Conservation (phyloP, 2,113 vertebrate genomes). For the Menura novaehollandiae region DNA sequence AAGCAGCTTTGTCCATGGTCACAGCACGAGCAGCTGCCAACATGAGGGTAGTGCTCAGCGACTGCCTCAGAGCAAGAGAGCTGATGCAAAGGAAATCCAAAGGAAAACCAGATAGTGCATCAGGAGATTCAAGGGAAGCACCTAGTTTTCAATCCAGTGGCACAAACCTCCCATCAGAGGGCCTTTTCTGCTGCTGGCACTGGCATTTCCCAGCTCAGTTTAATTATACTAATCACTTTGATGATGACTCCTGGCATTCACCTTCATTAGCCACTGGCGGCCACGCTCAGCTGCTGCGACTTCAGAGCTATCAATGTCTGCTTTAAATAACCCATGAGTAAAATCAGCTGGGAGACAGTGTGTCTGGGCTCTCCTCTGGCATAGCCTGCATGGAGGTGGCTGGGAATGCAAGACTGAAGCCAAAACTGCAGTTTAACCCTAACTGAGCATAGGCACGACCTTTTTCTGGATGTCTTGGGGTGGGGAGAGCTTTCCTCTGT, state of each 20-base stretch:
- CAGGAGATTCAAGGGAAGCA: neutral
- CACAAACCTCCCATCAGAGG: neutral
- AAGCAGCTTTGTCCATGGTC: neutral
- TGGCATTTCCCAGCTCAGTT: neutral
- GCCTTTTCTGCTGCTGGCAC: neutral
- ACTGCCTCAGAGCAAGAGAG: neutral
- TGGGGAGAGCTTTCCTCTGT: neutral
- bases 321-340: conserved; percentile 53
- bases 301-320: conserved; percentile 37
- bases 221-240: conserved; percentile 13
- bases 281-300: neutral
- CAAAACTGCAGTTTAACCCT: neutral
- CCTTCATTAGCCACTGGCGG: conserved; percentile 39
- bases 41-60: rapidly evolving
- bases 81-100: neutral
- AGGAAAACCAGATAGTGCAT: neutral
- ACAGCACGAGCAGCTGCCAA: neutral
- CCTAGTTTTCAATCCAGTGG: neutral
- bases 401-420: neutral
- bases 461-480: neutral
- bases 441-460: neutral
- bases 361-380: conserved; percentile 19
- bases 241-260: conserved; percentile 28
- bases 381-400: neutral
- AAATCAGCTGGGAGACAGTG: conserved; percentile 27